Evolutionary conservation across 2,113 vertebrate species (phyloP), one percentile per base, ranked within the genome.

Genomic region (Platycercus adscitus): DNA sequence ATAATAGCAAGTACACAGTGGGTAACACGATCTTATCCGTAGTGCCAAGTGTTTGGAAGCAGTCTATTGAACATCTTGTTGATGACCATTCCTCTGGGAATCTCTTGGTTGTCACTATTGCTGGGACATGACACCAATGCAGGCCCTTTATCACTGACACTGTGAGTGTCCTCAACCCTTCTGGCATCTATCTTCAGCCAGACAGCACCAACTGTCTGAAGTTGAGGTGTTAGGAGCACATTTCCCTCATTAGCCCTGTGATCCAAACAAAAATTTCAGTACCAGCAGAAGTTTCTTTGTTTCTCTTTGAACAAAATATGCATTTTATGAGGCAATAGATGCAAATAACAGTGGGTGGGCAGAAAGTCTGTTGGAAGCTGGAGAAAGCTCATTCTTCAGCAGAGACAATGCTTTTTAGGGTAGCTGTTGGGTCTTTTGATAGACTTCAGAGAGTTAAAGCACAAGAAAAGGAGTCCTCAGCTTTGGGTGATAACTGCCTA

Each of bases 231-330:
- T 82, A 77, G 37, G 31, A 94, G 55, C 86, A 93, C 77, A 84
- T 95, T 70, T 93, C 50, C 43, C 10, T 84, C 61, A 60, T 88
- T 86, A 89, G 23, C 37, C 60, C 33, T 50, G 56, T 94, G 68
- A 75, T 78, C 58, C 77, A 91, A 88, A 78, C 26, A 29, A 94
- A 80, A 21, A 93, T 90, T 93, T 93, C 41, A 81, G 68, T 63
- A 90, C 46, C 25, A 91, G 80, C 17, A 93, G 53, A 70, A 24
- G 10, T 81, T 89, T 63, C 15, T 89, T 95, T 93, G 46, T 96
- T 91, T 91, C 37, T 86, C 10, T 81, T 86, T 91, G 69, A 95
- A 84, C 46, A 75, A 93, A 93, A 94, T 49, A 23, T 88, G 35
- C 35, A 35, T 92, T 88, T 93, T 88, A 64, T 81, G 69, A 72